Conservation (phyloP, 2,113 vertebrate genomes). For the Dendropsophus ebraccatus region DNA sequence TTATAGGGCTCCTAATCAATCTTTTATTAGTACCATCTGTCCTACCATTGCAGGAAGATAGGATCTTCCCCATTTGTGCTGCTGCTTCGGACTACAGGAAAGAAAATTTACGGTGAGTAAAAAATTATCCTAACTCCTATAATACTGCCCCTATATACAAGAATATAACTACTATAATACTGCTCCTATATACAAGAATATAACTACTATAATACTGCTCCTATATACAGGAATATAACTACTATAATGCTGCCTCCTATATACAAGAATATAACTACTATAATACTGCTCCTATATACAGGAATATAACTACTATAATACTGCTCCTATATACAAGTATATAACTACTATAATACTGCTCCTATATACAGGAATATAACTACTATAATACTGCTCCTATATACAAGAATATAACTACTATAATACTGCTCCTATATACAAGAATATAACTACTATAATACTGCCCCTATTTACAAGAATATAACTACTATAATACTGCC, state of each 20-base stretch:
- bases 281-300: slow-evolving; percentile 14
- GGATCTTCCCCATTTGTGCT: too few species aligned
- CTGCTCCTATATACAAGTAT: neutral
- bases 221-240: neutral
- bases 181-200: neutral
- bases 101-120: too few species aligned
- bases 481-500: neutral
- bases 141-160: neutral
- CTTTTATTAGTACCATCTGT: too few species aligned
- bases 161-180: neutral
- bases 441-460: slow-evolving; percentile 3
- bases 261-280: slow-evolving; percentile 1
- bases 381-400: neutral
- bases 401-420: neutral
- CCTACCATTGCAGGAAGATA: too few species aligned
- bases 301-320: slow-evolving; percentile 19
- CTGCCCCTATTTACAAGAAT: neutral
- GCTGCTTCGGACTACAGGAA: too few species aligned
- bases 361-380: slow-evolving; percentile 7
- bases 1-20: too few species aligned
- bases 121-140: neutral
- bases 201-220: neutral
- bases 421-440: neutral
- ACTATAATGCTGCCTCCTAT: neutral
- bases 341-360: slow-evolving; percentile 14